Base-by-base conservation (phyloP, 2,797 vertebrate genomes). In the Falco berigora region DNA sequence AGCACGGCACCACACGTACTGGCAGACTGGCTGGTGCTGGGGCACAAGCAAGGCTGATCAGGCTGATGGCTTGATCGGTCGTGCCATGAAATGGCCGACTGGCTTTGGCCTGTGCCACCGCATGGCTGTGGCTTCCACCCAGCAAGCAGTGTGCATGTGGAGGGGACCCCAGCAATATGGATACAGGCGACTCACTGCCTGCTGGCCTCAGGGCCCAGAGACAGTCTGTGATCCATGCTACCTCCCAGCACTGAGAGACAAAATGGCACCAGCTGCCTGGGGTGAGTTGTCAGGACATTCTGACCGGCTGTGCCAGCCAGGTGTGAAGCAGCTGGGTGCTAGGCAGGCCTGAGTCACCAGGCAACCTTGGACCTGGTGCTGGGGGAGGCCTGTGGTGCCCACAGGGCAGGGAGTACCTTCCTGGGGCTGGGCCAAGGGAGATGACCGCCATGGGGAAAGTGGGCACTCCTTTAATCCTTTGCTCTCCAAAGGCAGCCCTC, bases 1-100 rank as follows among this genome's bases (percentile, higher is more conserved):
- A 69, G 18, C 16, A 16, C 1, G 2, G 24, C 44, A 46, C 13
- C 40, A 22, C 32, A 30, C 0, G 0, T 47, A 52, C 30, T 21
- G 27, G 21, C 5, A 9, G 66, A 24, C n/a, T 28, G 14, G 22
- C 6, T 19, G 17, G 27, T 34, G 24, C 24, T 3, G 1, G 14
- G 24, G 25, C 40, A 77, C 0, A 1, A 14, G 11, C 8, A 19
- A n/a, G 47, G 28, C 17, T 40, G 40, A 40, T 40, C 40, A 40
- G 40, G 40, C 40, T 40, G 40, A 34, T 49, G 72, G 19, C 42
- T 86, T n/a, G 14, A 4, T n/a, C 1, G 0, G 38, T 28, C 5
- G 1, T 27, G 30, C 7, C 8, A 2, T 38, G 34, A 66, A 59
- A 77, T 40, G 30, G 12, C 8, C 0, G 2, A 8, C 25, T 42